Evolutionary conservation across 2,888 invertebrate genomes (phyloP).

Genomic region (Beris morrisii): DNA sequence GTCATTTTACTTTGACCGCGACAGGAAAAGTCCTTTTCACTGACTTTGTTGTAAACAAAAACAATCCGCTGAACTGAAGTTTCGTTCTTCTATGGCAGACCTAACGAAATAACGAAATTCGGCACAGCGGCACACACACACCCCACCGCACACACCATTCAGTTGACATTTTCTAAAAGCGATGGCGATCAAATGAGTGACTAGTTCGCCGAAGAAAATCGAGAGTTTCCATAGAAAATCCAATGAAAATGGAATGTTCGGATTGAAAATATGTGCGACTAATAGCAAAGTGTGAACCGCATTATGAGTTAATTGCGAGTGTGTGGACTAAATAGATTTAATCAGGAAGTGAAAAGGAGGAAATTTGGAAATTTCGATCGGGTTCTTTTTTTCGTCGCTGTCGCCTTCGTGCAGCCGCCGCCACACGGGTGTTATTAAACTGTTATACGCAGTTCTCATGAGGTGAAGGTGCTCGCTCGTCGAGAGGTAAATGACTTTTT

Average conservation of each 20-base stretch:
- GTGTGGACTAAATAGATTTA: too few relatives aligned
- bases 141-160: not conserved
- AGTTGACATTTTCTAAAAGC: conserved; percentile 18
- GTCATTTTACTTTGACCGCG: too few relatives aligned
- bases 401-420: conserved; percentile 6
- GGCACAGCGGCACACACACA: not conserved
- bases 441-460: conserved; percentile 27
- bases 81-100: conserved; percentile 3
- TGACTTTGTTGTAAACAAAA: too few relatives aligned
- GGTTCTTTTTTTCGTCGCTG: conserved; percentile 10
- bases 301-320: too few relatives aligned
- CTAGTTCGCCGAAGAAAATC: conserved; percentile 3
- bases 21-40: too few relatives aligned
- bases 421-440: not conserved
- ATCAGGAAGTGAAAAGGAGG: too few relatives aligned
- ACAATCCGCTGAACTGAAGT: too few relatives aligned
- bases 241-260: not conserved
- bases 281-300: too few relatives aligned
- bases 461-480: conserved; percentile 9
- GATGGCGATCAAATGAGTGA: conserved; percentile 22
- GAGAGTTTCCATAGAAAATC: conserved; percentile 12
- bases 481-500: conserved; percentile 16
- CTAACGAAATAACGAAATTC: not conserved
- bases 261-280: conserved; percentile 8
- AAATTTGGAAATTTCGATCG: too few relatives aligned